Percentiles rank a stretch among this genome's conserved stretches.
These are phyloP conservation scores for Paradisaea rubra DNA, from an alignment of 2,113 vertebrate genomes.

Conservation along the genomic window DNA sequence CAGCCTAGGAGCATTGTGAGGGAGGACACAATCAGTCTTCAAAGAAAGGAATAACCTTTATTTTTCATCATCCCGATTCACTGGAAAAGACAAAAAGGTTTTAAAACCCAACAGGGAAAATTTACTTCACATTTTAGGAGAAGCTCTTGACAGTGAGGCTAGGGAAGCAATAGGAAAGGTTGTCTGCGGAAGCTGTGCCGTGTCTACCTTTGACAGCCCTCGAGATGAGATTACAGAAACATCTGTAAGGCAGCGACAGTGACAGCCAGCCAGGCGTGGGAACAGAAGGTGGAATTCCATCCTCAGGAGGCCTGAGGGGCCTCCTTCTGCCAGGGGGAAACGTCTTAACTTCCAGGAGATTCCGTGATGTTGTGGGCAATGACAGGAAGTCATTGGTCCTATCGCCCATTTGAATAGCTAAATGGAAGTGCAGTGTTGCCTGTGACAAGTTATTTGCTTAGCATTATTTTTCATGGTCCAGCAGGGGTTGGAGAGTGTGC, in stretches of 20 bases:
- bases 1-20: rapidly evolving
- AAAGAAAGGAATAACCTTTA: background rate
- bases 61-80: background rate
- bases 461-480: background rate
- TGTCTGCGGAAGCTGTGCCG: background rate
- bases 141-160: conserved; percentile 9
- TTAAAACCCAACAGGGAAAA: background rate
- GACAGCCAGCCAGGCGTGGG: background rate
- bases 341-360: background rate
- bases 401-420: background rate
- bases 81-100: background rate
- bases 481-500: background rate
- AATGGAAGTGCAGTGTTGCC: background rate
- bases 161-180: background rate
- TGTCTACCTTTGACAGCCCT: background rate
- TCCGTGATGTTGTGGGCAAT: background rate
- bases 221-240: conserved; percentile 4
- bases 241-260: background rate
- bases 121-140: background rate
- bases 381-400: background rate
- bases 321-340: background rate
- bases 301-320: background rate
- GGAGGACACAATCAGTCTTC: background rate
- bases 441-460: conserved; percentile 27
- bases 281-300: conserved; percentile 33